Base-by-base conservation (phyloP, 2,888 invertebrate species). In the Phengaris arion region DNA sequence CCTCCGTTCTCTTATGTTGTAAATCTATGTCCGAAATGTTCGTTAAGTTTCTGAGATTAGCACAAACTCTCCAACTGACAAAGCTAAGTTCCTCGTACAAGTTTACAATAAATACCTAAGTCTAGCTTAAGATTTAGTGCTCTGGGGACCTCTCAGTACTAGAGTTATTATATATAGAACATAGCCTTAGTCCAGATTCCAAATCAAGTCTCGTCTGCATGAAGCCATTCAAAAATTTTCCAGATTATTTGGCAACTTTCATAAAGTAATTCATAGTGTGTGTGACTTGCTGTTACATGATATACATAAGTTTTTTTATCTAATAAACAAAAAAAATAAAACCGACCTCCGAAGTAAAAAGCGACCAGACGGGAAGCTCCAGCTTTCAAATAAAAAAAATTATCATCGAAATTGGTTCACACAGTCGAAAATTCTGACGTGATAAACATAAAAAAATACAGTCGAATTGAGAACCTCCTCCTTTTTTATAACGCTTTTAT, bases 111-210 rank as follows among this genome's bases (percentile, higher is more conserved):
- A 64, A 64, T 64, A 64, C 64, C 64, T 64, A 35, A 64, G 64
- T 64, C 35, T 64, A 64, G 64, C 64, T 45, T 35, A 13, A 48
- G 64, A 64, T 12, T 64, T 64, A 22, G 59, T 64, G 64, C 64
- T 64, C 13, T 64, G 12, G 64, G 35, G 64, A 64, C 64, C 35
- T 64, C 64, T 64, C 64, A 64, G 64, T 12, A 64, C 64, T 64
- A 13, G 64, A 64, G 64, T 64, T 12, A 64, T 64, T 12, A 64
- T 64, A 35, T 64, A 64, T 45, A 64, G 64, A 64, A 64, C 64
- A 13, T 45, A 64, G 12, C 10, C 35, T 35, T 35, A 64, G 64
- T 64, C 35, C 15, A 64, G 59, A 22, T 64, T 64, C 35, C 35
- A 64, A 13, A 64, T 64, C n/a, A n/a, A n/a, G n/a, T n/a, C n/a